Evolutionary conservation across 1,140 invertebrate genomes (phyloP).

Genomic region (Calephelis virginiensis): DNA sequence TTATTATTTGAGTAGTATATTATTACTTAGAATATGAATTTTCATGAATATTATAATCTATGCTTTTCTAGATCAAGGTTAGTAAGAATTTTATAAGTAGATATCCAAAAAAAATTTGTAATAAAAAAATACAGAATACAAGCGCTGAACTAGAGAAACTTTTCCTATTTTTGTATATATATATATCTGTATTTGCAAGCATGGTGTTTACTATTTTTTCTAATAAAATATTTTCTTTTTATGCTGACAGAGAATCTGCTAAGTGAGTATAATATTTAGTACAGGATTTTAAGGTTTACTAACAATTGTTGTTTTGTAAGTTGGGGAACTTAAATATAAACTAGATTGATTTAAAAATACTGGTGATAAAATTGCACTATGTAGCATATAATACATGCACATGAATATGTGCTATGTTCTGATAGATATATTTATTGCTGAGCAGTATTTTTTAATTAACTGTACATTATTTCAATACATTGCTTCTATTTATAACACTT

Average conservation of each 20-base stretch:
- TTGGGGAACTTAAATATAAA: slow-evolving; percentile 17
- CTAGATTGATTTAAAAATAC: background rate
- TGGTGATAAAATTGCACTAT: background rate
- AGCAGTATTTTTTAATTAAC: too few relatives aligned
- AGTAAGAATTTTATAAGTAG: too few relatives aligned
- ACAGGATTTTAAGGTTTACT: slow-evolving; percentile 30
- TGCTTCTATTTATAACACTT: background rate
- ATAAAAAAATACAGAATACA: background rate
- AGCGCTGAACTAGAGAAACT: background rate
- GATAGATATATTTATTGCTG: too few relatives aligned
- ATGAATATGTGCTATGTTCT: too few relatives aligned
- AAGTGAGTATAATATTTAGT: slow-evolving; percentile 60
- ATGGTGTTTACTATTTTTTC: background rate
- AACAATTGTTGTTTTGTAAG: slow-evolving; percentile 35
- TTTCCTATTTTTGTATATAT: slow-evolving; percentile 3
- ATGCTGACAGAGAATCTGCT: slow-evolving; percentile 72
- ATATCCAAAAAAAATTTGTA: too few relatives aligned
- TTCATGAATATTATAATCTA: too few relatives aligned
- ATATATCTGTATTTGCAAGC: background rate
- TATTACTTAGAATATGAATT: too few relatives aligned
- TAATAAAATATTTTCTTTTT: slow-evolving; percentile 38
- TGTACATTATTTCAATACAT: too few relatives aligned
- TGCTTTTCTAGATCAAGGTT: too few relatives aligned
- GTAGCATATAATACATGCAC: too few relatives aligned
- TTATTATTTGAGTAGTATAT: too few relatives aligned